Evolutionary conservation across 2,113 vertebrate species (phyloP).

Genomic region (Meles meles): DNA sequence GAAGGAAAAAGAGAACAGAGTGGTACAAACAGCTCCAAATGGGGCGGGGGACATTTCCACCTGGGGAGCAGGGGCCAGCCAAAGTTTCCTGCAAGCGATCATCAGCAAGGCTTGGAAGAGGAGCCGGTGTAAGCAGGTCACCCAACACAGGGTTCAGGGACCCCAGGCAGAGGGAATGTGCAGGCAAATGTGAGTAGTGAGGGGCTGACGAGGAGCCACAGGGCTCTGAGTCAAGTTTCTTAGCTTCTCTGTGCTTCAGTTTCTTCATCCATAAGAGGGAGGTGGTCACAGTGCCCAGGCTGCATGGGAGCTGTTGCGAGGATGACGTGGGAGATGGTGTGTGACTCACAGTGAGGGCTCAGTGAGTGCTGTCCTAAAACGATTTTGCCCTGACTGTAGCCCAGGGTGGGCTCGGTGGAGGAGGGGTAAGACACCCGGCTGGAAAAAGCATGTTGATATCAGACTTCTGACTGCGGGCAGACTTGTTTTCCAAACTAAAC

Average conservation of each 20-base stretch:
- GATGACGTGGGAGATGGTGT: too few species aligned
- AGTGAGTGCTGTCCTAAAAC: neutral
- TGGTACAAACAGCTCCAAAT: neutral
- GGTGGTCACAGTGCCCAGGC: fast-evolving
- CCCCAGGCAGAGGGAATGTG: fast-evolving
- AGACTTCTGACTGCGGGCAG: neutral
- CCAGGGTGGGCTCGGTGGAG: neutral
- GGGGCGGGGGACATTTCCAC: neutral
- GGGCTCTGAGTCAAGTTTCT: neutral
- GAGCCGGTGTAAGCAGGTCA: fast-evolving
- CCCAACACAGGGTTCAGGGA: neutral
- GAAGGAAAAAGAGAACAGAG: neutral
- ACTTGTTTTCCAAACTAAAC: neutral
- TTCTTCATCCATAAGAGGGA: neutral
- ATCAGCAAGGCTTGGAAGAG: neutral
- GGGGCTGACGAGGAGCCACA: neutral
- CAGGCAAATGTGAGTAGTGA: neutral
- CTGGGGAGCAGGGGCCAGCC: neutral
- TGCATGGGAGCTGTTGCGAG: fast-evolving
- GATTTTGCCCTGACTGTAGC: neutral
- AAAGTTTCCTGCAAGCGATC: neutral
- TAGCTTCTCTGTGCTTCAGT: neutral
- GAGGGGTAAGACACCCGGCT: neutral
- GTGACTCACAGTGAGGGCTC: fast-evolving
- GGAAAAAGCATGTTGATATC: neutral